Evolutionary conservation across 2,113 vertebrate species (phyloP), one percentile per base, ranked within the genome.

Genomic region (Aldabrachelys gigantea): DNA sequence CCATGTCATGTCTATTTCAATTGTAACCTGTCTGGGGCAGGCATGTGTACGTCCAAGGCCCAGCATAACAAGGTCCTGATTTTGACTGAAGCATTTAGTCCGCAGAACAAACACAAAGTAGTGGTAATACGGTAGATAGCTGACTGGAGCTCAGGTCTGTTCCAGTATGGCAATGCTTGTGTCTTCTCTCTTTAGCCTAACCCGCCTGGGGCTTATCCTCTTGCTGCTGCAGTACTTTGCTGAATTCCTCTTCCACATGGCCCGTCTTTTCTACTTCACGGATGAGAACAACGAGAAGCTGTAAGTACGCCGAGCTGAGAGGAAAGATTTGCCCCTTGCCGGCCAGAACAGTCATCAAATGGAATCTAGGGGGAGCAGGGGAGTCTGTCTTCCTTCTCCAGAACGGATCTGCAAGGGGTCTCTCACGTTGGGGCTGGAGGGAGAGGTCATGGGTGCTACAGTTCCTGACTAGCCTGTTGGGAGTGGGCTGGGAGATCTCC

Each of bases 271-370:
- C 97, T 99, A 98, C 98, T 99, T 99, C 53, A 99, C 98, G 0
- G 99, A 99, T 2, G 99, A 99, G 97, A 99, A 98, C 97, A 99
- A 99, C 8, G 99, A 99, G 97, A 99, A 99, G 98, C 98, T 99
- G 99, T 99, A 97, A 98, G 99, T 97, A 69, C 29, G 4, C 8
- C 3, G 17, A 65, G 19, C 10, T 84, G 65, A 35, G 16, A 22
- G 35, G 54, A 13, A 41, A 65, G 27, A 19, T n/a, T 8, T 10
- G 50, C 82, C 25, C 29, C 69, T 57, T 11, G 49, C 56, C 24
- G 31, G 50, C 17, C 53, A n/a, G 19, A 35, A 11, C n/a, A 10
- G n/a, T 38, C 19, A 2, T 31, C 8, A 35, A 13, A 35, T 17
- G 31, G n/a, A 19, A n/a, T 22, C 17, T 21, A 72, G 65, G n/a